Evolutionary conservation across 2,113 vertebrate species (phyloP), one percentile per base, ranked within the genome.

Genomic region (Tupaia tana): DNA sequence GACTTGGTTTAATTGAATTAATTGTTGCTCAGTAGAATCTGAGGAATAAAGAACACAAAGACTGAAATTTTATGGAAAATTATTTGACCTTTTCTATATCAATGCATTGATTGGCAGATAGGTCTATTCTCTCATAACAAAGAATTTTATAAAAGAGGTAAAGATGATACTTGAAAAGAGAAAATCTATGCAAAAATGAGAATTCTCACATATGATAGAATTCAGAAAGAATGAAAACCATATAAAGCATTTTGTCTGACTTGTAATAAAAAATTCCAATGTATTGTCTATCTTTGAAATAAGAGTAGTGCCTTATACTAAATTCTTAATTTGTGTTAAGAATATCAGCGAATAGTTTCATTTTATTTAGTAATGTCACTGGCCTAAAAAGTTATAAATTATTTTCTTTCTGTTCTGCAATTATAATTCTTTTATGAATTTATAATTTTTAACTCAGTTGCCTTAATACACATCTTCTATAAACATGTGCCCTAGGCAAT

Each of bases 1-100:
- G 93, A 97, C 80, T 95, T 95, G 77, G 31, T 97, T 98, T 98
- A 98, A 98, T 97, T 97, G 94, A 98, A 98, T 98, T 98, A 98
- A 98, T 98, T 98, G 91, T 97, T 97, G 3, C 94, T 92, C 10
- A 95, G 94, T 97, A 97, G 78, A 97, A 98, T 88, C 79, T 84
- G 86, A 98, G 97, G 88, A 97, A 98, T 89, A 98, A 98, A 98
- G 96, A 96, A 71, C 77, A 31, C 24, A 94, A 89, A 97, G 89
- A 91, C 78, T 94, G 93, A 98, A 97, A 3, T 92, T 97, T 98
- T 98, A 91, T 14, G 22, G 64, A 94, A 97, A 96, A 96, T 96
- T 94, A 56, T 79, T 94, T 98, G 98, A 98, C 98, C 98, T 98
- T 98, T 98, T 97, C 97, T 97, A 91, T 95, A 95, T 88, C 83